Conservation (phyloP, 2,113 vertebrate species). For the Hoplias malabaricus region DNA sequence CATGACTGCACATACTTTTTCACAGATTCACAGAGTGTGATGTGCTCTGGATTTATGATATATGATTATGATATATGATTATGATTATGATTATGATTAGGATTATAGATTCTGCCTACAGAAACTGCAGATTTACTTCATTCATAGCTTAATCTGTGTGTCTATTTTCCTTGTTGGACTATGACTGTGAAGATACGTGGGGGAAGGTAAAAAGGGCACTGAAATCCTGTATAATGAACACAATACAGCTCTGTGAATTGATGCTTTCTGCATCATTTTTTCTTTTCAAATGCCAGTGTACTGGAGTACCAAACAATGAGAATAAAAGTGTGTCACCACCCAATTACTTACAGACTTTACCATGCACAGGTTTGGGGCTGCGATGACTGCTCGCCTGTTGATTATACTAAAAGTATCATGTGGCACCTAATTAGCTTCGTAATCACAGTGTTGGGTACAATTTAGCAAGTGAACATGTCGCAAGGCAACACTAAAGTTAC, state of each 20-base stretch:
- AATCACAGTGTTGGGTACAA: slow-evolving; percentile 32
- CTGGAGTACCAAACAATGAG: background rate
- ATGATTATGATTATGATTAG: no score
- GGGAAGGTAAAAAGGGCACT: background rate
- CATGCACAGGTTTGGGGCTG: background rate
- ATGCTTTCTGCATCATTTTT: background rate
- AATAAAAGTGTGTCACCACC: background rate
- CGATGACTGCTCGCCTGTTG: slow-evolving; percentile 3
- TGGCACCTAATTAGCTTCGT: slow-evolving; percentile 30
- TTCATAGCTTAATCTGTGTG: background rate
- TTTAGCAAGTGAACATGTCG: slow-evolving; percentile 28
- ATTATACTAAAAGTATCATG: slow-evolving; percentile 23
- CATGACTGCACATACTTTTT: no score
- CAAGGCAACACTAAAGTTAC: slow-evolving; percentile 36
- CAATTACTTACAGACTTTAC: background rate
- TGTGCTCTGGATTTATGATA: no score
- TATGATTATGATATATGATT: no score
- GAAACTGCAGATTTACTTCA: background rate
- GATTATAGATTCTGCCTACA: no score
- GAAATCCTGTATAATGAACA: background rate
- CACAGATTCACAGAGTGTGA: no score
- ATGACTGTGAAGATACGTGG: background rate
- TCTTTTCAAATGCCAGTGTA: background rate
- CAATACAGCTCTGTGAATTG: background rate
- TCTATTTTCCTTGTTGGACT: background rate